These are phyloP conservation scores for Oscheius sp. DNA, from an alignment of 2,888 invertebrate genomes.

Conservation along the genomic window DNA sequence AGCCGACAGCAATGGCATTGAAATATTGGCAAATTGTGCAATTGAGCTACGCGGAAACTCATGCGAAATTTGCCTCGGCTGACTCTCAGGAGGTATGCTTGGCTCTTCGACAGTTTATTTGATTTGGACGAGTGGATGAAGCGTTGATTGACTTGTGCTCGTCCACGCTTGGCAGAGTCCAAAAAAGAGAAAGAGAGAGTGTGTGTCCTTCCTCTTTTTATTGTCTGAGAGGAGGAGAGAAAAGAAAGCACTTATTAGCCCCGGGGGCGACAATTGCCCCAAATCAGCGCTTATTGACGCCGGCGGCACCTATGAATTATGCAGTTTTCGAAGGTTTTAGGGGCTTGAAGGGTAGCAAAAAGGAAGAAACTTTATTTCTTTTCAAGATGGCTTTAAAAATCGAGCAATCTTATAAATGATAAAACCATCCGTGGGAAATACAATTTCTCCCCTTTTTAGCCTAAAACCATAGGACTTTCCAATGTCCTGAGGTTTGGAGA, in stretches of 20 bases:
- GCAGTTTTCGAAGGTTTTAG: not conserved
- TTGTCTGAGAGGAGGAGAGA: not conserved
- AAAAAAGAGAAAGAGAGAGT: not conserved
- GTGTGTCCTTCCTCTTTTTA: no score
- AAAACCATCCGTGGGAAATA: no score
- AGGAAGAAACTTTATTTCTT: no score
- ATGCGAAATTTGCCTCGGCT: conserved; percentile 66
- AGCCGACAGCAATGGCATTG: conserved; percentile 68
- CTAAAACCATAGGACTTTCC: no score
- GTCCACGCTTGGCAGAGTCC: conserved; percentile 6
- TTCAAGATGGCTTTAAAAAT: no score
- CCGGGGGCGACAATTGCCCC: conserved; percentile 17
- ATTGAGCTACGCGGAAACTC: conserved; percentile 68
- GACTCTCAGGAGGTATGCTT: conserved; percentile 59
- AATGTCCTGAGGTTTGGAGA: no score
- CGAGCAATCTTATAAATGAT: no score
- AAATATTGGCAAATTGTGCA: conserved; percentile 94
- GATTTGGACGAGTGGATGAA: conserved; percentile 24
- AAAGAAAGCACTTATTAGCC: conserved; percentile 1
- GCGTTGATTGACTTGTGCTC: conserved; percentile 10
- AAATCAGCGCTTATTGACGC: conserved; percentile 27
- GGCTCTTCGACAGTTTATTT: conserved; percentile 5
- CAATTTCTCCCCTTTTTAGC: no score
- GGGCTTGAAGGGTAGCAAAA: not conserved
- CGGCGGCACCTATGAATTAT: conserved; percentile 19